Evolutionary conservation across 2,888 invertebrate species (phyloP), one percentile per base, ranked within the genome.

Genomic region (Microctonus aethiopoides): DNA sequence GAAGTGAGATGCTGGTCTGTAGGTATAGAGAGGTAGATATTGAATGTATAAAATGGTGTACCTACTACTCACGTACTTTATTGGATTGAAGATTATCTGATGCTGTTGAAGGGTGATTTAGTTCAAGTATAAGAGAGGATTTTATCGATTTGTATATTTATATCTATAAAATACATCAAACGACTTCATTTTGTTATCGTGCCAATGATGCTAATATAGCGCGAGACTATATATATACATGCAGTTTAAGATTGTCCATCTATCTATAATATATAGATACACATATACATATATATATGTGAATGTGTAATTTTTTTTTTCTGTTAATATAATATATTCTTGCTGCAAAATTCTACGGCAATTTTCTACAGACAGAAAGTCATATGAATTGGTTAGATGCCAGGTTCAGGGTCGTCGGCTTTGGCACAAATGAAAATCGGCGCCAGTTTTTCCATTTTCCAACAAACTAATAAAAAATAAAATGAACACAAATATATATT

Each of bases 391-490:
- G 65, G 65, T 16, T 54, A 24, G 24, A 52, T 56, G 65, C 65
- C 65, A 65, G 39, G 39, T 41, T n/a, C 24, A 56, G 56, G 65
- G 56, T 65, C 65, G 26, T 39, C 39, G 24, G 54, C 65, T 56
- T 65, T 65, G 56, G 54, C 65, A 56, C 54, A 26, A 54, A 65
- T 65, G 26, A 65, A 56, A 54, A 65, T 20, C 13, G 16, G 9
- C 24, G 36, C 54, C n/a, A 29, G 22, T 24, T 65, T 64, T 36
- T 51, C n/a, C 51, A 46, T 46, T 46, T 46, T 4, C 16, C 6
- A 1, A 4, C 1, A 6, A n/a, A 16, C 16, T 5, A 16, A 16
- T 5, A 6, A 16, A 46, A 20, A 46, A 29, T 29, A 29, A 29
- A 29, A 29, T 7, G 7, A 29, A 29, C 3, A n/a, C 3, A 29